phyloP scores from a whole-genome alignment of 2,113 vertebrate genomes.

The Ellobius talpinus region DNA sequence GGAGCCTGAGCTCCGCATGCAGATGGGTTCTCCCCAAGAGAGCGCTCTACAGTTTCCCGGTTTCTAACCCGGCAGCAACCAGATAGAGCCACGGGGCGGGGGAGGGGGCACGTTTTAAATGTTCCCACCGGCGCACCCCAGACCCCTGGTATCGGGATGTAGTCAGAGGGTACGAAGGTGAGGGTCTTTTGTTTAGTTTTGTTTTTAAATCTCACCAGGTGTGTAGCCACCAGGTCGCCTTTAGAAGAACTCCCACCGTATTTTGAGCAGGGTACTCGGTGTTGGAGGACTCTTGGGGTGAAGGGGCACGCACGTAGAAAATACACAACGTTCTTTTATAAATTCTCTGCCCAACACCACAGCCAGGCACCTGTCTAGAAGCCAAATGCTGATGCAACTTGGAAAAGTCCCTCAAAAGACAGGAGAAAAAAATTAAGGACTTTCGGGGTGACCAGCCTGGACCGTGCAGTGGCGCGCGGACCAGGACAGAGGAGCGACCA shows the following conservation, averaged over 20 bases:
- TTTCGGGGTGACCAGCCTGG: neutral
- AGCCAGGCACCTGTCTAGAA: conserved; percentile 61
- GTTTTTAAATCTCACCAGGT: neutral
- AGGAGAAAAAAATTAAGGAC: neutral
- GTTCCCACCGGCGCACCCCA: neutral
- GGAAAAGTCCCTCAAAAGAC: conserved; percentile 60
- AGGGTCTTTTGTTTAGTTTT: neutral
- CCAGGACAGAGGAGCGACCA: neutral
- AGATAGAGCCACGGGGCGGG: neutral
- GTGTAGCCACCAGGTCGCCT: neutral
- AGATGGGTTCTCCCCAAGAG: neutral
- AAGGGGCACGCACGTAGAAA: neutral
- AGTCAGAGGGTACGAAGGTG: neutral
- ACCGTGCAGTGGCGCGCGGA: neutral
- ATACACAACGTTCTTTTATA: neutral
- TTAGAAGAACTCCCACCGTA: neutral
- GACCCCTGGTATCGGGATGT: neutral
- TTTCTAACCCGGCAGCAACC: neutral
- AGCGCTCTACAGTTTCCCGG: neutral
- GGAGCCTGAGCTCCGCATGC: neutral
- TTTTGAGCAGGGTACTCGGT: neutral
- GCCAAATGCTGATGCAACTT: conserved; percentile 66
- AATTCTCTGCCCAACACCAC: neutral
- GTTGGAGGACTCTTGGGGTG: neutral
- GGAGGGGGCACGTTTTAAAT: neutral